Evolutionary conservation across 2,797 vertebrate genomes (phyloP).

Genomic region (Pelochelys cantorii): DNA sequence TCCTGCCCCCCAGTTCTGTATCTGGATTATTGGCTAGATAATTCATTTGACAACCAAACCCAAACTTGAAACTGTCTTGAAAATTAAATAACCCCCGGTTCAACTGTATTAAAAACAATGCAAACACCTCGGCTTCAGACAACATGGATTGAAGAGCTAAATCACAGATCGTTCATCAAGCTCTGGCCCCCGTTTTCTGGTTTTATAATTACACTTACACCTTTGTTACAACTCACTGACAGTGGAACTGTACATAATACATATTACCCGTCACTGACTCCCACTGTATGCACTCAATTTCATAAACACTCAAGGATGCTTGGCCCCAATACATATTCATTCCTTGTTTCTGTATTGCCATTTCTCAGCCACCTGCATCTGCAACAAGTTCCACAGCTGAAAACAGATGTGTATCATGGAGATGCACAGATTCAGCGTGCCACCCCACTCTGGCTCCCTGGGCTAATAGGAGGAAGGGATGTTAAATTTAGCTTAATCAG

Average conservation of each 20-base stretch:
- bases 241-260: neutral
- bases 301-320: neutral
- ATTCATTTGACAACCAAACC: conserved; percentile 40
- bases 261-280: neutral
- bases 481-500: too few species aligned
- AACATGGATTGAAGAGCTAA: conserved; percentile 44
- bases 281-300: neutral
- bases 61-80: conserved; percentile 6
- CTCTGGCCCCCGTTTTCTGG: conserved; percentile 12
- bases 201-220: conserved; percentile 33
- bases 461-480: neutral
- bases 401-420: neutral
- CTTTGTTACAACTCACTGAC: conserved; percentile 10
- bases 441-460: fast-evolving
- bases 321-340: neutral
- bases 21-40: conserved; percentile 27
- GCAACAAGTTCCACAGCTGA: conserved; percentile 5
- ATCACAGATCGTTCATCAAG: conserved; percentile 15
- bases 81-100: conserved; percentile 64
- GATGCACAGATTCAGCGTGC: fast-evolving
- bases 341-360: neutral
- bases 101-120: conserved; percentile 47
- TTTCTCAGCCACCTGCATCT: conserved; percentile 37
- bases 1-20: neutral
- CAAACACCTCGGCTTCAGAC: conserved; percentile 35